Percentiles rank a stretch among this genome's conserved stretches.
Conservation (phyloP, 1,140 invertebrate species). For the Drosophila erecta region DNA sequence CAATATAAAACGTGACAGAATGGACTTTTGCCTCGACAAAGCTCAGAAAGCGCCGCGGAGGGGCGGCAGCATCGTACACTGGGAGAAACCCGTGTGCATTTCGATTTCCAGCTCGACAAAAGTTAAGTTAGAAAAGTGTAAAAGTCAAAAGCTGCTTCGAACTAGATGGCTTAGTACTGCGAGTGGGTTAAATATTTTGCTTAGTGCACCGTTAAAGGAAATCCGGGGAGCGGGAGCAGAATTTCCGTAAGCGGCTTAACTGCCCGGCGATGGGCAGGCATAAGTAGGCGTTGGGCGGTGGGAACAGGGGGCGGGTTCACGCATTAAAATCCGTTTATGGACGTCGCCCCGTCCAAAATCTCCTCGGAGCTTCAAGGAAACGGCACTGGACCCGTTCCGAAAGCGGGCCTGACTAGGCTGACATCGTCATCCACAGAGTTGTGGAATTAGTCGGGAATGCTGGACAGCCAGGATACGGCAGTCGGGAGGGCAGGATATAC, state of each 20-base stretch:
- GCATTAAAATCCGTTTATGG: slow-evolving; percentile 51
- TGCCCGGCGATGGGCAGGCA: slow-evolving; percentile 36
- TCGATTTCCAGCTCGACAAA: background rate
- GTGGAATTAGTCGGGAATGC: slow-evolving; percentile 1
- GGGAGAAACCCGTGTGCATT: background rate
- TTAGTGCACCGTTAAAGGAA: slow-evolving; percentile 31
- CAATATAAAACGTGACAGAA: slow-evolving; percentile 82
- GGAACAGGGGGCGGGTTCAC: slow-evolving; percentile 6
- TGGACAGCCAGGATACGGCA: background rate
- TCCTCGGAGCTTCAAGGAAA: slow-evolving; percentile 5
- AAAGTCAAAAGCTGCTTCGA: no score
- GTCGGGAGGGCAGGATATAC: background rate
- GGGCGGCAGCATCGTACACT: slow-evolving; percentile 4
- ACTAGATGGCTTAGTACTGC: no score
- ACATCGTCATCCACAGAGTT: background rate
- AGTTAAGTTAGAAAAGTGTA: no score
- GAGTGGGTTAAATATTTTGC: background rate
- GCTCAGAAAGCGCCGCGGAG: slow-evolving; percentile 22
- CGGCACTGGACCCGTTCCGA: background rate
- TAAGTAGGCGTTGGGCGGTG: slow-evolving; percentile 27
- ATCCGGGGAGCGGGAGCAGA: slow-evolving; percentile 11
- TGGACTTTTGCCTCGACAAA: slow-evolving; percentile 44
- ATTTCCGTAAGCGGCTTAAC: slow-evolving; percentile 58
- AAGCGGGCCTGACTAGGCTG: slow-evolving; percentile 2
- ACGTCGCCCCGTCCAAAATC: slow-evolving; percentile 9